A percentile compares a stretch with the other conserved stretches of the same genome.
phyloP scores from a whole-genome alignment of 2,888 invertebrate genomes.

The Dasypogon diadema region DNA sequence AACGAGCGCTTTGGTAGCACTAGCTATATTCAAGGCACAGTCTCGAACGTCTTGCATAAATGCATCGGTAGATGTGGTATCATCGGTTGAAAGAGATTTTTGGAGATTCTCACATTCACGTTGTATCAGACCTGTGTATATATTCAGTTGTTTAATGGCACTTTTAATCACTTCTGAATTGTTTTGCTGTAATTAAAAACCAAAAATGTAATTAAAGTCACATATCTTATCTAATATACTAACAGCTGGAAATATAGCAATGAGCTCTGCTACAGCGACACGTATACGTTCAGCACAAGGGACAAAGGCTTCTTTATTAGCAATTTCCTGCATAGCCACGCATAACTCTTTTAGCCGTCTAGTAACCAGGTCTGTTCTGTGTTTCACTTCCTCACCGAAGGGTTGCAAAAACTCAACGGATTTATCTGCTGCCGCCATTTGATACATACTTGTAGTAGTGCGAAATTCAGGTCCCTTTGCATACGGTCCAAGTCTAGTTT shows the following conservation, averaged over 20 bases:
- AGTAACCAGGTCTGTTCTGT: conserved; percentile 88
- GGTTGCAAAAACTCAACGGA: conserved; percentile 61
- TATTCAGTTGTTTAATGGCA: conserved; percentile 71
- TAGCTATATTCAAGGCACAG: conserved; percentile 93
- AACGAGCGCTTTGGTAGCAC: conserved; percentile 90
- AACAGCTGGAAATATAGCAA: conserved; percentile 83
- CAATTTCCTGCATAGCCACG: conserved; percentile 79
- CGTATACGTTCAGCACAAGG: conserved; percentile 83
- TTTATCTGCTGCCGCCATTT: conserved; percentile 65
- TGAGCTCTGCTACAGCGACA: conserved; percentile 80
- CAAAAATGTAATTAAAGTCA: conserved; percentile 12
- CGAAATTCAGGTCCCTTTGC: conserved; percentile 65
- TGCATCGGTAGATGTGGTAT: conserved; percentile 71
- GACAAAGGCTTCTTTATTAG: conserved; percentile 76
- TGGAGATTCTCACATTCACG: conserved; percentile 76
- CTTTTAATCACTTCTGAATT: conserved; percentile 73
- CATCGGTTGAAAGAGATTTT: conserved; percentile 67
- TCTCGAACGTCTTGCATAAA: conserved; percentile 82
- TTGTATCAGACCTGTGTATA: conserved; percentile 74
- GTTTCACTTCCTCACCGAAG: conserved; percentile 72
- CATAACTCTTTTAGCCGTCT: conserved; percentile 89
- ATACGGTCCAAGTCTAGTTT: conserved; percentile 79
- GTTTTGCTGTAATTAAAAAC: conserved; percentile 70
- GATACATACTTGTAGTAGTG: conserved; percentile 69
- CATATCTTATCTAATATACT: conserved; percentile 56